Conservation (phyloP, 2,888 invertebrate genomes). For the Diaprepes abbreviatus region DNA sequence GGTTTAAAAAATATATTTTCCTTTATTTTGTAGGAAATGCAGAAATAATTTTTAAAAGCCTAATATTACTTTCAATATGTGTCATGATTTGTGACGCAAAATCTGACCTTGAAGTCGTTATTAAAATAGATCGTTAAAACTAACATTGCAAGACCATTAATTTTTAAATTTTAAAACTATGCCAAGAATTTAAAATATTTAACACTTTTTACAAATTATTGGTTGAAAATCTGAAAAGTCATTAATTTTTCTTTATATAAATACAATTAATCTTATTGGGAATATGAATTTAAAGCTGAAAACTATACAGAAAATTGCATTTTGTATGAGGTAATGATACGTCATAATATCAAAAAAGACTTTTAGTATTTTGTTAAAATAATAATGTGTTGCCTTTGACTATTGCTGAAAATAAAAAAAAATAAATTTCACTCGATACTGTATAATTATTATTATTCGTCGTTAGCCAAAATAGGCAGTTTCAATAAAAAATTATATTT, state of each 20-base stretch:
- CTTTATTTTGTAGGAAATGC: no score
- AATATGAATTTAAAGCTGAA: no score
- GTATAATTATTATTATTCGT: no score
- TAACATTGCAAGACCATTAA: not conserved
- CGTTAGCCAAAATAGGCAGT: no score
- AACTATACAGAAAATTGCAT: not conserved
- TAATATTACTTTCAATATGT: not conserved
- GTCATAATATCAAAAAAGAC: no score
- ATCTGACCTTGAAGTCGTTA: constrained; percentile 32
- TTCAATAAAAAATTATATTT: no score
- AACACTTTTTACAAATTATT: constrained; percentile 20
- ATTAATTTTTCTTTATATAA: not conserved
- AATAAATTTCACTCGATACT: no score
- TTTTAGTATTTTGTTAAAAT: no score
- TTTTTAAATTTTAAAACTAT: constrained; percentile 21
- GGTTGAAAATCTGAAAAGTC: not conserved
- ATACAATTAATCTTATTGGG: no score
- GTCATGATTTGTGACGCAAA: not conserved
- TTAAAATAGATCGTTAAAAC: constrained; percentile 23
- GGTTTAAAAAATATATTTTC: not conserved
- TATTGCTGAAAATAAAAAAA: no score
- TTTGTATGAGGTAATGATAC: not conserved
- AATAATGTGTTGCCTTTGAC: no score
- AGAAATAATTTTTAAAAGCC: not conserved
- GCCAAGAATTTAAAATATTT: constrained; percentile 21